A percentile compares a stretch with the other conserved stretches of the same genome.
Conservation (phyloP, 37 sponge, comb jelly and placozoan species). For the Aplysina aerophoba region DNA sequence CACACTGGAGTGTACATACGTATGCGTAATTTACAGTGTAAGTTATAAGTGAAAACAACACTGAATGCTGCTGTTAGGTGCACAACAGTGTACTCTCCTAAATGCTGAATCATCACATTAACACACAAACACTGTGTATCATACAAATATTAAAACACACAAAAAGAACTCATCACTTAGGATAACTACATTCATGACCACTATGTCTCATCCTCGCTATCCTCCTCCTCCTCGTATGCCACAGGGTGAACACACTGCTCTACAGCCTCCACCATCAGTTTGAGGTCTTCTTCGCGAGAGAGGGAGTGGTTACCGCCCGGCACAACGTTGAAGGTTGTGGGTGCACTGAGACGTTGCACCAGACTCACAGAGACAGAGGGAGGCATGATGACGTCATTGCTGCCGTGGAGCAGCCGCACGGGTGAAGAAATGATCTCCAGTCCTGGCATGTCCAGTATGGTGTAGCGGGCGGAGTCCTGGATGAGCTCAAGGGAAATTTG, state of each 20-base stretch:
- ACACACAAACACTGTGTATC: constrained; percentile 61
- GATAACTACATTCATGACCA: not conserved
- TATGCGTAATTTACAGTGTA: no score
- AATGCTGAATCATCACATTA: not conserved
- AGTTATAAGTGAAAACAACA: no score
- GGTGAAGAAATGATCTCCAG: constrained; percentile 66
- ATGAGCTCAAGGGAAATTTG: constrained; percentile 47
- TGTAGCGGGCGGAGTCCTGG: constrained; percentile 69
- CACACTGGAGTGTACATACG: no score
- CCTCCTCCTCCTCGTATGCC: not conserved
- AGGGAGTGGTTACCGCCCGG: constrained; percentile 78
- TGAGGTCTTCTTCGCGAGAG: constrained; percentile 61
- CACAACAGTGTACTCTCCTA: no score
- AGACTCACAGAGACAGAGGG: constrained; percentile 40
- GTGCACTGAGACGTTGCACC: constrained; percentile 29
- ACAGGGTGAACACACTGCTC: constrained; percentile 6
- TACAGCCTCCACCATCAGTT: not conserved
- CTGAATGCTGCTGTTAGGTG: no score
- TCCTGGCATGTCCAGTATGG: constrained; percentile 79
- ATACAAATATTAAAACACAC: constrained; percentile 12
- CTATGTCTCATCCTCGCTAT: constrained; percentile 6
- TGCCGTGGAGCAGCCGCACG: constrained; percentile 69
- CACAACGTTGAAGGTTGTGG: constrained; percentile 48
- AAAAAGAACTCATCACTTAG: not conserved
- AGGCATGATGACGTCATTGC: constrained; percentile 50